A percentile compares a stretch with the other conserved stretches of the same genome.
phyloP scores from a whole-genome alignment of 2,113 vertebrate genomes.

The Dryoscopus gambensis region DNA sequence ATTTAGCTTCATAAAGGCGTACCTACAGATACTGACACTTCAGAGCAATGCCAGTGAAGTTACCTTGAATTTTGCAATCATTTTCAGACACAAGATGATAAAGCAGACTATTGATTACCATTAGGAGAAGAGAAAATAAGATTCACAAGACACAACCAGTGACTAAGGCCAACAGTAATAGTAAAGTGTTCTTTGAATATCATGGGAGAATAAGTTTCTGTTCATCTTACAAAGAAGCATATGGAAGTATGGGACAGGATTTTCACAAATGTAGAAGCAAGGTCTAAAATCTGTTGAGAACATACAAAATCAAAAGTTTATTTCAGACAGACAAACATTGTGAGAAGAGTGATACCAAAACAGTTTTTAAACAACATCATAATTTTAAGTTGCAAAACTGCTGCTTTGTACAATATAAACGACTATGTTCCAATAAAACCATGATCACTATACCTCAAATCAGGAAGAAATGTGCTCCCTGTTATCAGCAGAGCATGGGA shows the following conservation, averaged over 20 bases:
- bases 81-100: background rate
- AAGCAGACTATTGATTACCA: background rate
- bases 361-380: background rate
- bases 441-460: background rate
- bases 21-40: background rate
- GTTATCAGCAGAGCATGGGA: constrained; percentile 22
- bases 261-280: background rate
- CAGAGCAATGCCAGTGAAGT: background rate
- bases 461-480: background rate
- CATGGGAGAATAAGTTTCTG: background rate
- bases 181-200: background rate
- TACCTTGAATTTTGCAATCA: background rate
- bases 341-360: background rate
- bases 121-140: background rate
- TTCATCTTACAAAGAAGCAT: background rate
- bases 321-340: background rate
- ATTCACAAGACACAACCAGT: background rate
- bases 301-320: background rate
- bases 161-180: background rate
- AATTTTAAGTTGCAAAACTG: background rate
- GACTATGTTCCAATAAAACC: background rate
- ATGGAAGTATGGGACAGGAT: background rate
- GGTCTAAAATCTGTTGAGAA: background rate
- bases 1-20: background rate
- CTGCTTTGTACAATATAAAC: background rate